Conservation (phyloP, 2,888 invertebrate species). For the Galerucella pusilla region DNA sequence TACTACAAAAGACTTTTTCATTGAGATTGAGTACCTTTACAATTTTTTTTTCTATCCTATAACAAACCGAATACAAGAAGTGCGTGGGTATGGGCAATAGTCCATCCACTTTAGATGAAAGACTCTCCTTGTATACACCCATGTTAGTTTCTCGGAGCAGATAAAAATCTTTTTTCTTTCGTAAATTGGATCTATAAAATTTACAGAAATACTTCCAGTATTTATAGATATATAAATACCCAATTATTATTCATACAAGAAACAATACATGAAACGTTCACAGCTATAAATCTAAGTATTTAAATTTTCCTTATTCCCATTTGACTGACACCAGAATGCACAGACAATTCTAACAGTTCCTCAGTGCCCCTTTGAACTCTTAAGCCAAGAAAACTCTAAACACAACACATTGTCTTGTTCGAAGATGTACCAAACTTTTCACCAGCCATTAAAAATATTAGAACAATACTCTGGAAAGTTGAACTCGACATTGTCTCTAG, state of each 20-base stretch:
- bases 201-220: too few species aligned
- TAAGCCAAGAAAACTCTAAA: not conserved
- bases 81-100: slow-evolving; percentile 39
- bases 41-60: slow-evolving; percentile 32
- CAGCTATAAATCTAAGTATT: not conserved
- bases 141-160: slow-evolving; percentile 35
- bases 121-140: slow-evolving; percentile 37
- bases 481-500: slow-evolving; percentile 25
- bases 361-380: slow-evolving; percentile 8
- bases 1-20: slow-evolving; percentile 34
- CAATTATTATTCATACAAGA: not conserved
- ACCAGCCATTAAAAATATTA: slow-evolving; percentile 30
- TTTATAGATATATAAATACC: too few species aligned
- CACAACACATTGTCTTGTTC: slow-evolving; percentile 25
- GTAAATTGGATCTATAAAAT: slow-evolving; percentile 32
- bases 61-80: slow-evolving; percentile 21
- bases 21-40: slow-evolving; percentile 34
- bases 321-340: slow-evolving; percentile 18
- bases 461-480: slow-evolving; percentile 27
- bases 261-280: not conserved
- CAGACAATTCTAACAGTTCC: slow-evolving; percentile 14
- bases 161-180: slow-evolving; percentile 39
- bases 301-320: not conserved
- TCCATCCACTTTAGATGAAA: slow-evolving; percentile 43
- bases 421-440: slow-evolving; percentile 28